Evolutionary conservation across 2,888 invertebrate species (phyloP).

Genomic region (Heterodera filipjevi): DNA sequence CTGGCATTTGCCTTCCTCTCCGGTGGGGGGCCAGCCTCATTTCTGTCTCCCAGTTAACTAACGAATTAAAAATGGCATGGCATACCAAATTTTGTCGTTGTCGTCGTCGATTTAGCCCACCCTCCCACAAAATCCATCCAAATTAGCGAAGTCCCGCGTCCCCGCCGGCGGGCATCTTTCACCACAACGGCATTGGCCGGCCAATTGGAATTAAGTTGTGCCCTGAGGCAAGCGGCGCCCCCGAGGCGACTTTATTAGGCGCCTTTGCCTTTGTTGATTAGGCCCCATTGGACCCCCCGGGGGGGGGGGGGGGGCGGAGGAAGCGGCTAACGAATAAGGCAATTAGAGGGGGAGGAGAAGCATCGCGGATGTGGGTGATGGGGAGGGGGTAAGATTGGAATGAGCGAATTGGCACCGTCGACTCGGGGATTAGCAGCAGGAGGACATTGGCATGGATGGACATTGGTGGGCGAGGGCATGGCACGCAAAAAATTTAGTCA

Average conservation of each 20-base stretch:
- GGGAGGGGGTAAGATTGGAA: not conserved
- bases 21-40: not conserved
- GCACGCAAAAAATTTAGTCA: too few relatives aligned
- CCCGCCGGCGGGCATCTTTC: not conserved
- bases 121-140: conserved; percentile 5
- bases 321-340: conserved; percentile 1
- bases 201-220: conserved; percentile 22
- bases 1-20: too few relatives aligned
- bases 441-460: conserved; percentile 2
- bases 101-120: not conserved
- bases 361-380: not conserved
- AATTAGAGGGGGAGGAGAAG: not conserved
- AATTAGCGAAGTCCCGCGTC: not conserved
- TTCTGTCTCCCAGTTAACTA: not conserved
- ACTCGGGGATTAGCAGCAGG: not conserved
- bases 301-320: not conserved
- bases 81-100: not conserved
- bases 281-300: conserved; percentile 5
- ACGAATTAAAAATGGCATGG: conserved; percentile 3
- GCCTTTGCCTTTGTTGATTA: conserved; percentile 9
- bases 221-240: not conserved
- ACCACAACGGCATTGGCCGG: not conserved
- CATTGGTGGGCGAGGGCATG: not conserved
- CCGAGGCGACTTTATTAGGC: conserved; percentile 17
- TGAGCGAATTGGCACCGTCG: not conserved